Conservation (phyloP, 2,113 vertebrate genomes). For the Natator depressus region DNA sequence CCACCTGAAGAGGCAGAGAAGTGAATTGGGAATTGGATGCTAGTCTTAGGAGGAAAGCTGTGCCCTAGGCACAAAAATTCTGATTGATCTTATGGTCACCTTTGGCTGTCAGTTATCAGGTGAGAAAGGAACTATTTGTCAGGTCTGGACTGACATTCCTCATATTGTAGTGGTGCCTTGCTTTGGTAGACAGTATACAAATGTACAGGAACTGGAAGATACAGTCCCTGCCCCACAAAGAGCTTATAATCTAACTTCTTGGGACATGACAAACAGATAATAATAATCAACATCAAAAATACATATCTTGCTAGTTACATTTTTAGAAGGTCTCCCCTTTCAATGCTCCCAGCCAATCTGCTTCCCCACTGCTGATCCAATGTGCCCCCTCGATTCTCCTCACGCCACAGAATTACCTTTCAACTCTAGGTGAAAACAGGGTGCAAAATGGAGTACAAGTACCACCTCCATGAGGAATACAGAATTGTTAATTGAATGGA, state of each 20-base stretch:
- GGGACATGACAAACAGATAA: neutral
- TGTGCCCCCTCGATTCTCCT: neutral
- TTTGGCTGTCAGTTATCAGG: neutral
- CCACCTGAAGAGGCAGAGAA: neutral
- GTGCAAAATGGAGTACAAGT: neutral
- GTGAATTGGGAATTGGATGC: neutral
- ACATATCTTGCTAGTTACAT: neutral
- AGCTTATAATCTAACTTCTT: neutral
- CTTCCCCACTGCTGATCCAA: neutral
- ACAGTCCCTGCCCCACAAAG: neutral
- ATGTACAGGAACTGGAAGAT: neutral
- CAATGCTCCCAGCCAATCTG: neutral
- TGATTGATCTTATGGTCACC: neutral
- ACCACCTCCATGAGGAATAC: neutral
- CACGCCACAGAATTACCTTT: neutral
- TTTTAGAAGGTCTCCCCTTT: conserved; percentile 1
- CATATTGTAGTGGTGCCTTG: fast-evolving
- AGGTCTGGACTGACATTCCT: neutral
- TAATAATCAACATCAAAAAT: neutral
- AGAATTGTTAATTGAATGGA: conserved; percentile 21
- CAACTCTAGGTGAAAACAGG: neutral
- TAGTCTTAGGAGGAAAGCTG: neutral
- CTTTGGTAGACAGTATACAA: neutral
- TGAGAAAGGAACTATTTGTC: neutral
- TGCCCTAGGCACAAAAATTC: neutral